Conservation (phyloP, 2,888 invertebrate species). For the Venusia cambrica region DNA sequence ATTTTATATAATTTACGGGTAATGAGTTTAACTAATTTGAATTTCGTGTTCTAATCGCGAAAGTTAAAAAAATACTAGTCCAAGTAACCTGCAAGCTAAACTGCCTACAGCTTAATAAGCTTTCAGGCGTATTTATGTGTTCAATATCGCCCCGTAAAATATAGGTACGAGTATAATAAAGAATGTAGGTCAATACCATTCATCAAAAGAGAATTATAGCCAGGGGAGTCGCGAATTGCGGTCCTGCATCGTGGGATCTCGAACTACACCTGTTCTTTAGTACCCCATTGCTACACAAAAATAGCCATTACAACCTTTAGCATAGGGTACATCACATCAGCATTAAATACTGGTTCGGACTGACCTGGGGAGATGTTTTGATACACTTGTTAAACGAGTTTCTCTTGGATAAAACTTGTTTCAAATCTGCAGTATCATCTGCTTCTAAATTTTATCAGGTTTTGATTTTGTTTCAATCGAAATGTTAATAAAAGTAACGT, state of each 20-base stretch:
- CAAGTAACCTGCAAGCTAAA: constrained; percentile 11
- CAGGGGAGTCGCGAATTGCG: constrained; percentile 43
- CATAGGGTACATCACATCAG: constrained; percentile 16
- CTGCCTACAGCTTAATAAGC: constrained; percentile 29
- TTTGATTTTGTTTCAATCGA: constrained; percentile 2
- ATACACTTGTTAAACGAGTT: constrained; percentile 30
- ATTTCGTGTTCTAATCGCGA: no score
- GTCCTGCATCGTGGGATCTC: constrained; percentile 42
- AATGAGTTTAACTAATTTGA: no score
- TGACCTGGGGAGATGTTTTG: constrained; percentile 25
- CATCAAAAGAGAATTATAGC: constrained; percentile 32
- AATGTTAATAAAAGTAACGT: neutral
- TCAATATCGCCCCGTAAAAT: constrained; percentile 30
- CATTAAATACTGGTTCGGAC: constrained; percentile 1
- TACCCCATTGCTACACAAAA: constrained; percentile 39
- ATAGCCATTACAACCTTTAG: constrained; percentile 17
- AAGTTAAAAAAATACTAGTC: no score
- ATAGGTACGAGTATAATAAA: constrained; percentile 31
- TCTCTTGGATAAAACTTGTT: constrained; percentile 14
- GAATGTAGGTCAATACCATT: constrained; percentile 35
- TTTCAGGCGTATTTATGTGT: constrained; percentile 31
- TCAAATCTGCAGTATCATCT: constrained; percentile 25
- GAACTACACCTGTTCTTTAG: constrained; percentile 44
- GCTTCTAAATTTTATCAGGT: constrained; percentile 19
- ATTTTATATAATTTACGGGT: no score